Evolutionary conservation across 2,888 invertebrate genomes (phyloP), one percentile per base, ranked within the genome.

Genomic region (Scrobipalpa atriplicella): DNA sequence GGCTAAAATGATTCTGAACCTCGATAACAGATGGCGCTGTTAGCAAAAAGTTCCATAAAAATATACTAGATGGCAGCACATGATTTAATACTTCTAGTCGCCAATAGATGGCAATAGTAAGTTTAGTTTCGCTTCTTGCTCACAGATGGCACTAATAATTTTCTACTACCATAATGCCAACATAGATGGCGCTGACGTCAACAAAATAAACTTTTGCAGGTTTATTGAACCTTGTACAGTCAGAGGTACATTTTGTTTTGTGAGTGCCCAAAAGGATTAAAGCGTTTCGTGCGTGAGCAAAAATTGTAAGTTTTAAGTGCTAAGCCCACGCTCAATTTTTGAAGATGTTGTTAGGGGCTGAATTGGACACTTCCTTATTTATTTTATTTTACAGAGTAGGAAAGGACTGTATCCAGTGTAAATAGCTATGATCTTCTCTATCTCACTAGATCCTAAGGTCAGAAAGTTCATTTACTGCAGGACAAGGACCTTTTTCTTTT

Each of bases 351-450:
- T 43, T 13, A 43, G 43, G 2, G 13, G 43, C 29, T 29, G 13
- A 43, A 43, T 10, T 43, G 43, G 13, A 43, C 43, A 43, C 43
- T 43, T 43, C 43, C 43, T 43, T 43, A 43, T 43, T 43, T 43
- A 3, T 13, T 43, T n/a, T 43, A 13, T 43, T 43, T 13, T 43
- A 13, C 11, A 13, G 43, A 43, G 11, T 11, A 43, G 13, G 43
- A 13, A 43, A 3, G 43, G 11, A 43, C 5, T 29, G 11, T 3
- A 13, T 10, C 9, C 41, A 11, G 11, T 1, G 41, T 41, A 60
- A 36, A n/a, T 60, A 13, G 7, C n/a, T n/a, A n/a, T n/a, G n/a
- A n/a, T n/a, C n/a, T n/a, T n/a, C n/a, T n/a, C n/a, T n/a, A n/a
- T n/a, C n/a, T n/a, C n/a, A n/a, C n/a, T n/a, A n/a, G n/a, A n/a